Base-by-base conservation (phyloP, 2,888 invertebrate species). In the Heliconius hortense region DNA sequence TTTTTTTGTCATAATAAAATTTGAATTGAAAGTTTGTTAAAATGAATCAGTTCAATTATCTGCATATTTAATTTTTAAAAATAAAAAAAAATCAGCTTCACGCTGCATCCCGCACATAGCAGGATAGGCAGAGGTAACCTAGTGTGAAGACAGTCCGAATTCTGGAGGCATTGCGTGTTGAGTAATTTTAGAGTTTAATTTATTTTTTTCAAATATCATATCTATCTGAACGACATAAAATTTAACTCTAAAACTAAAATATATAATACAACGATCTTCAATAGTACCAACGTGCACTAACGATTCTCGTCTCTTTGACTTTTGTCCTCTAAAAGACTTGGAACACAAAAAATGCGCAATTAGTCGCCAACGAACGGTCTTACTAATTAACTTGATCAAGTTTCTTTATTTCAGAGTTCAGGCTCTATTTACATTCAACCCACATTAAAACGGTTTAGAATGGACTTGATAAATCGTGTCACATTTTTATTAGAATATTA, bases 361-460 rank as follows among this genome's bases (percentile, higher is more conserved):
- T 92, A 91, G 90, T 88, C 89, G 87, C 86, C 87, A 85, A 88
- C 86, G 88, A 88, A 90, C 87, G 89, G 88, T 84, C 88, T 87
- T 82, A 86, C 89, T 91, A 91, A 92, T 92, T 92, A 91, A 90
- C 88, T 91, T 86, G 88, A 90, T 90, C 89, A 84, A 87, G 87
- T 87, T 86, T 85, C 86, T 89, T 91, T 89, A 88, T 88, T 87
- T 84, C 81, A 83, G 78, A 82, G 79, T 83, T 84, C 81, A 82
- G 79, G 82, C 79, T 82, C 86, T 84, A 81, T 86, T 87, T 88
- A 82, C 81, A 85, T 87, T 88, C 85, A 80, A 82, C 82, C 78
- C 81, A 82, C 80, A 80, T 83, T 82, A 79, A 79, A 76, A 70
- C 78, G 72, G 74, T 76, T 76, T 63, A 71, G 62, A 76, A 72